Percentiles rank a stretch among this genome's conserved stretches.
phyloP scores from a whole-genome alignment of 2,797 vertebrate genomes.

The Todus mexicanus region DNA sequence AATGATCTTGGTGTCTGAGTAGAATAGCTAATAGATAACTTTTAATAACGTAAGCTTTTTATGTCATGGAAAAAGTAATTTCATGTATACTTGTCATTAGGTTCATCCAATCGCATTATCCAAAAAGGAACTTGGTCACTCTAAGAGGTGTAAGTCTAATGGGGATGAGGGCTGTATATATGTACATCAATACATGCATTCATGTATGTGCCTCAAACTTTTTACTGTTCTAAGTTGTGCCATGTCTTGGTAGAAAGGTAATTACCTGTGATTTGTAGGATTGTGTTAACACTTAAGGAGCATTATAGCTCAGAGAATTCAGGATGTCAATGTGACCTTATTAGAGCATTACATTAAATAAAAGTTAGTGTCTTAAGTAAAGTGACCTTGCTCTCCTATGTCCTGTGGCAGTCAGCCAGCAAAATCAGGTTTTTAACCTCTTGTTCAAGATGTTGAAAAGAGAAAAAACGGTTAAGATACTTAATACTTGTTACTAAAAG shows the following conservation, averaged over 20 bases:
- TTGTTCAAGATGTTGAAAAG: not conserved
- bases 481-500: not conserved
- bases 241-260: not conserved
- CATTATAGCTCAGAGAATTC: not conserved
- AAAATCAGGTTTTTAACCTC: not conserved
- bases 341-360: not conserved
- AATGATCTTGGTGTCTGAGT: not conserved
- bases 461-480: not conserved
- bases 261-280: not conserved
- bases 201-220: not conserved
- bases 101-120: not conserved
- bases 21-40: not conserved
- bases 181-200: not conserved
- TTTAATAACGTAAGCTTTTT: not conserved
- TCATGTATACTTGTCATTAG: not conserved
- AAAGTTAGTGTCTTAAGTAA: not conserved
- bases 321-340: constrained; percentile 16
- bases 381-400: not conserved
- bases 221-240: not conserved
- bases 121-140: not conserved
- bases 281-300: not conserved
- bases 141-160: not conserved
- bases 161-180: not conserved
- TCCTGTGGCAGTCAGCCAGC: not conserved
- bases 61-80: not conserved